phyloP scores from a whole-genome alignment of 2,113 vertebrate genomes.

The Tricholaema leucomelas region DNA sequence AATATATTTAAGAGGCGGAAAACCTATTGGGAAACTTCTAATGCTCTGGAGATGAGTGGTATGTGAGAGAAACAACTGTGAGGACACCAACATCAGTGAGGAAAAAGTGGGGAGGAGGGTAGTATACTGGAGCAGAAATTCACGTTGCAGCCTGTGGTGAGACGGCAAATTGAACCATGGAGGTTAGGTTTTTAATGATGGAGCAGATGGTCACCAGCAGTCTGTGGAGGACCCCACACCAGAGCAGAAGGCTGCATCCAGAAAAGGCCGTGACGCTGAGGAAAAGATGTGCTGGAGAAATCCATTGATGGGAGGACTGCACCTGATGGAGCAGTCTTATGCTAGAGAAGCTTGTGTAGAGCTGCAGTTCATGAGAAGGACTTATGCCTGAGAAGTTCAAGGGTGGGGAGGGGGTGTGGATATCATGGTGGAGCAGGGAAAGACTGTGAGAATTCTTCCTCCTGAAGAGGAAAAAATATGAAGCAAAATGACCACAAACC shows the following conservation, averaged over 20 bases:
- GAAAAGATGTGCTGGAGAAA: neutral
- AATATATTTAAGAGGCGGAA: neutral
- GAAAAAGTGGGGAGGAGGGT: neutral
- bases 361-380: neutral
- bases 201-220: neutral
- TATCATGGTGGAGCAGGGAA: neutral
- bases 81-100: neutral
- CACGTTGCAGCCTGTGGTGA: neutral
- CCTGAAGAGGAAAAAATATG: neutral
- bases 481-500: neutral
- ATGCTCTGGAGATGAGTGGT: neutral
- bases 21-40: neutral
- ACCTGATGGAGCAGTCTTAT: neutral
- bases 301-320: neutral
- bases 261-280: neutral
- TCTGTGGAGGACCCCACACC: neutral
- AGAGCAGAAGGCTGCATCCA: neutral
- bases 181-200: neutral
- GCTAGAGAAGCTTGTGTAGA: neutral
- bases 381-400: neutral
- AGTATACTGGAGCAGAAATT: neutral
- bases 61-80: neutral
- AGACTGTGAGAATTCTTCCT: neutral
- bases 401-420: too few relatives aligned
- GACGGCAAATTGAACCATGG: neutral